Percentiles rank a stretch among this genome's conserved stretches.
These are phyloP conservation scores for Troides aeacus DNA, from an alignment of 2,888 invertebrate species.

Conservation along the genomic window DNA sequence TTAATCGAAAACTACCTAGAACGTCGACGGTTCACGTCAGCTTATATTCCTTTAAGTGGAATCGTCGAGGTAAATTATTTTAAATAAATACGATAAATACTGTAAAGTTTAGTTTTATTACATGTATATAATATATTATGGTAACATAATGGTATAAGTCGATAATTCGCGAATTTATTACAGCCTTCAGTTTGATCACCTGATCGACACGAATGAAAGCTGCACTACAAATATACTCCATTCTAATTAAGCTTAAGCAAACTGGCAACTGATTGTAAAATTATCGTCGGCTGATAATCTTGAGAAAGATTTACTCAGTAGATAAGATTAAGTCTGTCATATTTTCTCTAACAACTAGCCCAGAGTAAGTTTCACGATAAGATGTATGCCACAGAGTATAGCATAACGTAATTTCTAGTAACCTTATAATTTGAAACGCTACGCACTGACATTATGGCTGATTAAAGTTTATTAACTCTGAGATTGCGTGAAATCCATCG, in stretches of 20 bases:
- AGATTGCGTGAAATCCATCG: conserved; percentile 11
- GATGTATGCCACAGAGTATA: conserved; percentile 1
- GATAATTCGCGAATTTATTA: conserved; percentile 65
- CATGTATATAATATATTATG: conserved; percentile 61
- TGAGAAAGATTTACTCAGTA: conserved; percentile 36
- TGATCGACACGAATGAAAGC: conserved; percentile 6
- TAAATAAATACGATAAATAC: too few species aligned
- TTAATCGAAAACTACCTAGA: too few species aligned
- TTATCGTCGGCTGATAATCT: conserved; percentile 27
- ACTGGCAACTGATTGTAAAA: conserved; percentile 19
- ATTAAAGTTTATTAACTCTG: conserved; percentile 24
- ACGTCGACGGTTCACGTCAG: too few species aligned
- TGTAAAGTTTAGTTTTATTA: too few species aligned
- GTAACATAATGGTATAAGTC: conserved; percentile 49
- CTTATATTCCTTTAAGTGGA: too few species aligned
- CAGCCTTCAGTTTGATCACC: conserved; percentile 5
- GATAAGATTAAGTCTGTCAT: conserved; percentile 37
- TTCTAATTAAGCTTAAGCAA: conserved; percentile 15
- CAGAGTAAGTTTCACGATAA: conserved; percentile 12
- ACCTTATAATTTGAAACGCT: conserved; percentile 26
- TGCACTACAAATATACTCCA: conserved; percentile 2
- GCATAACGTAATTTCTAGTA: conserved; percentile 20
- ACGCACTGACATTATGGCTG: conserved; percentile 14
- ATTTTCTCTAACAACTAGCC: conserved; percentile 34
- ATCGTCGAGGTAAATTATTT: too few species aligned